A percentile compares a stretch with the other conserved stretches of the same genome.
These are phyloP conservation scores for Leucophenga montana DNA, from an alignment of 2,888 invertebrate species.

Conservation along the genomic window DNA sequence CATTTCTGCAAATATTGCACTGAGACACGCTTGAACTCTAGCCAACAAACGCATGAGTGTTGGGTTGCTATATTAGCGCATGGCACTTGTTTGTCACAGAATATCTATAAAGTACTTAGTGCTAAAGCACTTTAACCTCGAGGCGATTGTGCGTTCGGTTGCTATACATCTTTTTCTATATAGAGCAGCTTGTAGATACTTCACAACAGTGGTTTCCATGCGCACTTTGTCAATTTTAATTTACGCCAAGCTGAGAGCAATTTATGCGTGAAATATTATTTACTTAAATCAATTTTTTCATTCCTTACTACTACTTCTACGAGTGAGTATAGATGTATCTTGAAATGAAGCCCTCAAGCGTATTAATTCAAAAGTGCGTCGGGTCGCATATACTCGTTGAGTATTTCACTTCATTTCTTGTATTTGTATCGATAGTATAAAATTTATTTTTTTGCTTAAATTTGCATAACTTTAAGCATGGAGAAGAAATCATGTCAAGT, in stretches of 20 bases:
- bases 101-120: not conserved
- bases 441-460: slow-evolving; percentile 13
- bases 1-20: not conserved
- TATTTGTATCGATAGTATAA: slow-evolving; percentile 16
- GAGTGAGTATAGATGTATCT: too few relatives aligned
- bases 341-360: slow-evolving; percentile 16
- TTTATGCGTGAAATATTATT: slow-evolving; percentile 26
- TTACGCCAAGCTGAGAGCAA: slow-evolving; percentile 23
- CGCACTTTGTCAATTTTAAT: slow-evolving; percentile 31
- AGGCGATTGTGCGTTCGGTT: slow-evolving; percentile 5
- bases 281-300: not conserved
- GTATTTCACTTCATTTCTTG: not conserved
- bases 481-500: slow-evolving; percentile 12
- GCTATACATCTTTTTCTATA: not conserved
- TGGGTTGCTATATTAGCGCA: not conserved
- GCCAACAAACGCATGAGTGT: not conserved
- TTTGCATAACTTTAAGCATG: slow-evolving; percentile 21
- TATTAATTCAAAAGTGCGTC: slow-evolving; percentile 11
- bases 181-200: not conserved
- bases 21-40: not conserved
- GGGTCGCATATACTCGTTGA: too few relatives aligned
- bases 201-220: slow-evolving; percentile 16
- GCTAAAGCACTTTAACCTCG: not conserved
- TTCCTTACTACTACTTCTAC: not conserved
- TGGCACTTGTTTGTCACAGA: slow-evolving; percentile 12